These are phyloP conservation scores for Hydropotes inermis DNA, from an alignment of 2,113 vertebrate genomes.

Conservation along the genomic window DNA sequence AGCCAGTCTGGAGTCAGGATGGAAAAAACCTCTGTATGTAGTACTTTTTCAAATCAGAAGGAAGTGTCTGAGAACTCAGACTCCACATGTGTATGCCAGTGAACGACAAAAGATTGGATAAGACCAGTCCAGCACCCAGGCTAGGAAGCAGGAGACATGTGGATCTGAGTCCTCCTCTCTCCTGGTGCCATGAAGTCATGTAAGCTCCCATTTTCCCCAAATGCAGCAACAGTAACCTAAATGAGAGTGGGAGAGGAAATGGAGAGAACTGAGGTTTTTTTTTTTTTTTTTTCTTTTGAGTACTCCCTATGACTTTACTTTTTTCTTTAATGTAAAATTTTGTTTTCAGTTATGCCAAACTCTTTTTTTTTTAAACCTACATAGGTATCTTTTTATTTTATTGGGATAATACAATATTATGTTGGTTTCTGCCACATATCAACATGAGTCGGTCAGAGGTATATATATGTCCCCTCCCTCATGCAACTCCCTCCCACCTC, in stretches of 20 bases:
- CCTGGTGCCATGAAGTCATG: neutral
- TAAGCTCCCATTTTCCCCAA: neutral
- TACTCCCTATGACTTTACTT: neutral
- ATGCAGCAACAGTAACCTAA: neutral
- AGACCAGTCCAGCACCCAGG: neutral
- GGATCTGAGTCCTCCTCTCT: neutral
- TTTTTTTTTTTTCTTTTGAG: neutral
- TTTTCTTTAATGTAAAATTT: neutral
- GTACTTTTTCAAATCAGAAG: neutral
- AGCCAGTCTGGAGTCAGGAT: neutral
- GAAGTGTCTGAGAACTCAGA: neutral
- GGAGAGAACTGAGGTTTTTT: neutral
- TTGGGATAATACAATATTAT: neutral
- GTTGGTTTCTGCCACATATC: neutral
- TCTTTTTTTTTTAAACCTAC: neutral
- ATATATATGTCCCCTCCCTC: neutral
- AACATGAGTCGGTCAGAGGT: neutral
- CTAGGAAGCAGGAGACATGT: neutral
- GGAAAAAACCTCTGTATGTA: neutral
- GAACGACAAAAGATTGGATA: neutral
- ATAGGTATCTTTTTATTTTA: neutral
- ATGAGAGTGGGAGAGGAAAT: neutral
- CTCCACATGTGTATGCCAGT: neutral
- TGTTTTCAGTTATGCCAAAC: neutral
- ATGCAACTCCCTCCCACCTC: neutral